A percentile compares a stretch with the other conserved stretches of the same genome.
Evolutionary conservation across 2,888 invertebrate species (phyloP).

Genomic region (Lycophotia porphyrea): DNA sequence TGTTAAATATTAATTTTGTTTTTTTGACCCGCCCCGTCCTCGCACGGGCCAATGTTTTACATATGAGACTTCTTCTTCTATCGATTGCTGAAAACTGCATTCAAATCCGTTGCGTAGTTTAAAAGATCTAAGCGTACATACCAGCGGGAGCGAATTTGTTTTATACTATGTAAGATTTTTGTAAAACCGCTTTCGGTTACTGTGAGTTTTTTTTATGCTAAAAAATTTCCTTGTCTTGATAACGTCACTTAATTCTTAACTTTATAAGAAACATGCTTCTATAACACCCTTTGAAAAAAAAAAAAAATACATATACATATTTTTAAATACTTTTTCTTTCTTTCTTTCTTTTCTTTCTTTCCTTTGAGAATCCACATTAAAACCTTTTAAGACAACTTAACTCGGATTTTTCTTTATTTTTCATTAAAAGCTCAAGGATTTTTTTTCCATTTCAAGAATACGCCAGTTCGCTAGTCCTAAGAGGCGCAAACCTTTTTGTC

Average conservation of each 20-base stretch:
- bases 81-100: too few species aligned
- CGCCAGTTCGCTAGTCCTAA: conserved; percentile 15
- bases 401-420: background rate
- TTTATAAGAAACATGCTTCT: background rate
- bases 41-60: too few species aligned
- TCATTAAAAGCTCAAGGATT: background rate
- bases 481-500: conserved; percentile 28
- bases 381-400: background rate
- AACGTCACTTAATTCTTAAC: background rate
- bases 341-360: too few species aligned
- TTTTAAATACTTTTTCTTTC: too few species aligned
- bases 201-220: background rate
- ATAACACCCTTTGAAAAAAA: background rate
- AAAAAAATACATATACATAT: too few species aligned
- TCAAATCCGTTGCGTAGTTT: too few species aligned
- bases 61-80: too few species aligned
- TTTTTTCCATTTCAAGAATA: background rate
- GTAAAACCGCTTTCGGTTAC: background rate
- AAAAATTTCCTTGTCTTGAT: too few species aligned
- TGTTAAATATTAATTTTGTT: background rate
- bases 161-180: too few species aligned
- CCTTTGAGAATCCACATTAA: background rate
- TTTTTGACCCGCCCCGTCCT: too few species aligned
- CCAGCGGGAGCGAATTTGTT: too few species aligned
- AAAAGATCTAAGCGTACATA: too few species aligned